A percentile compares a stretch with the other conserved stretches of the same genome.
phyloP scores from a whole-genome alignment of 2,797 vertebrate species.

The Jordanella pulchra region DNA sequence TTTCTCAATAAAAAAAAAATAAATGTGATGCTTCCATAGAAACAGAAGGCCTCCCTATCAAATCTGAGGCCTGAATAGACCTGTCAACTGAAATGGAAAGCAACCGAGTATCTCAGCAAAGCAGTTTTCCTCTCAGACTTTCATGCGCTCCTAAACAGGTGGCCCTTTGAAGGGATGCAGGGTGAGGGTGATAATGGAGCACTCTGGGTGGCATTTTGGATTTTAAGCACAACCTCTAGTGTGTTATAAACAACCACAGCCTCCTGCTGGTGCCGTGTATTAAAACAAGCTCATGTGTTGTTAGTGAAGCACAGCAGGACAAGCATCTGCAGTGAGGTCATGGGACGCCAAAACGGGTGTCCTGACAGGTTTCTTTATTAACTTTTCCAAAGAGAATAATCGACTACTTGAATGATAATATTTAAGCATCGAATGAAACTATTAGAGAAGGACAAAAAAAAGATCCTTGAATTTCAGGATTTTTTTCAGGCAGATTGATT shows the following conservation, averaged over 20 bases:
- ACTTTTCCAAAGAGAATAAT: constrained; percentile 33
- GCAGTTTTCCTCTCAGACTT: constrained; percentile 52
- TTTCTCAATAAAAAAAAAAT: constrained; percentile 19
- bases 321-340: constrained; percentile 59
- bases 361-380: constrained; percentile 23
- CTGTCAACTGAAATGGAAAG: constrained; percentile 40
- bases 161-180: constrained; percentile 64
- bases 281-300: constrained; percentile 38
- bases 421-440: constrained; percentile 11
- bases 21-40: constrained; percentile 33
- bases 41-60: constrained; percentile 34
- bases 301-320: constrained; percentile 55
- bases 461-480: not conserved
- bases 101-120: constrained; percentile 27
- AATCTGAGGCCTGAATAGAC: constrained; percentile 53
- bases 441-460: not conserved
- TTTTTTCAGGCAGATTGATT: not conserved
- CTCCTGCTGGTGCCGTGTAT: constrained; percentile 42
- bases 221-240: constrained; percentile 55
- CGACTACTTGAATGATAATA: constrained; percentile 1
- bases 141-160: constrained; percentile 72
- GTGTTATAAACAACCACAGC: constrained; percentile 61
- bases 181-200: constrained; percentile 63
- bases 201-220: constrained; percentile 56
- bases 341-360: constrained; percentile 27